Evolutionary conservation across 64 coral and sea anemone genomes (phyloP), one percentile per base, ranked within the genome.

Genomic region (Pachyseris speciosa): DNA sequence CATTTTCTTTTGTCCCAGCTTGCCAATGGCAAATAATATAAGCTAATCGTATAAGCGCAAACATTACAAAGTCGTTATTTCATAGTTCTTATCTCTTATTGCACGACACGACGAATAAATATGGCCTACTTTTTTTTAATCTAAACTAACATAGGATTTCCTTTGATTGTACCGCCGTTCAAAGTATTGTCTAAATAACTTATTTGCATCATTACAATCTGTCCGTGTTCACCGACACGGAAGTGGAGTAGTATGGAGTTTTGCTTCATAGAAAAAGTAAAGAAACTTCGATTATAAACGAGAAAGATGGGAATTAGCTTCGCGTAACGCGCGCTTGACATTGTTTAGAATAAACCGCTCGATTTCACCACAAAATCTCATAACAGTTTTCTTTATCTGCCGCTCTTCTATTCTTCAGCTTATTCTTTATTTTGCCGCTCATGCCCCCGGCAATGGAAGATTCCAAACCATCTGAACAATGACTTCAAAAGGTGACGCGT

Each of bases 31-130:
- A 61, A 38, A 63, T 38, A 81, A 7, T 59, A 61, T 58, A 17
- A 63, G 2, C 22, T 36, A 29, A 63, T 81, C 52, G 27, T 25
- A 33, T 61, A 63, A 81, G 55, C 30, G 1, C 36, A 61, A 81
- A 61, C 77, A 81, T 81, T 63, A 34, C 32, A 55, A 79, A 79
- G 48, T 79, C 48, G 75, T 79, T 79, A 30, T 53, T 39, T 44
- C 42, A 25, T 55, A 13, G 30, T 22, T 31, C 50, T 79, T 16
- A 79, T 79, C 48, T 30, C 55, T 51, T 27, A 37, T 34, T 38
- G 34, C 5, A 19, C 20, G 33, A 81, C 10, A 57, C 38, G 7
- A 24, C 19, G 42, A 31, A 81, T 81, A 57, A 51, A 50, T 52
- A 50, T 7, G 37, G 1, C 24, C 16, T 15, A 34, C 30, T 30